These are phyloP conservation scores for Sprattus sprattus DNA, from an alignment of 2,113 vertebrate genomes.

Conservation along the genomic window DNA sequence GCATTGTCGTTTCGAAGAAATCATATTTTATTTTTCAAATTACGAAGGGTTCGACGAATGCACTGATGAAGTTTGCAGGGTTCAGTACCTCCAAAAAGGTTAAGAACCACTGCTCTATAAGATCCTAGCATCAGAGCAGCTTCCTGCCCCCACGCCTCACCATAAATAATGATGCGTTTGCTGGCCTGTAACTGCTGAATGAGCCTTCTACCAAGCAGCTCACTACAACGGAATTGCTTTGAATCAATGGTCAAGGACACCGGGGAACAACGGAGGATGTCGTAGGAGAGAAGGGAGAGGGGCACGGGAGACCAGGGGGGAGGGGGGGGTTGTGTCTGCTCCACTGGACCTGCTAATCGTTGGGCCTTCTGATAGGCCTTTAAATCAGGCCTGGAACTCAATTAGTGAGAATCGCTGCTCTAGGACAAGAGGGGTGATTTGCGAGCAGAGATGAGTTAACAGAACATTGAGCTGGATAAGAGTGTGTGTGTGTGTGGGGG, in stretches of 20 bases:
- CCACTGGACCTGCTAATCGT: neutral
- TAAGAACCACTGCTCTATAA: too few species aligned
- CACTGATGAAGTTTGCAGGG: too few species aligned
- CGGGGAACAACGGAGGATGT: neutral
- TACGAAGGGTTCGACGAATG: too few species aligned
- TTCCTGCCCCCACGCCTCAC: neutral
- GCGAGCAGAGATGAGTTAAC: constrained; percentile 15
- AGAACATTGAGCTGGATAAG: neutral
- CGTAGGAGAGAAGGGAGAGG: neutral
- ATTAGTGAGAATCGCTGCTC: constrained; percentile 50
- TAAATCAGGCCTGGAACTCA: constrained; percentile 55
- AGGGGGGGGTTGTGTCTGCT: neutral
- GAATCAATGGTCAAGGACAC: neutral
- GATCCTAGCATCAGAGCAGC: too few species aligned
- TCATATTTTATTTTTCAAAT: too few species aligned
- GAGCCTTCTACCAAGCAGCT: neutral
- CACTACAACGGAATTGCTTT: neutral
- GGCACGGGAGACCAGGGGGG: too few species aligned
- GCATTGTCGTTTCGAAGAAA: too few species aligned
- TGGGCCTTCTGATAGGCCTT: constrained; percentile 38
- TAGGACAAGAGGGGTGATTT: constrained; percentile 42
- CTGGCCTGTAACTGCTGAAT: neutral
- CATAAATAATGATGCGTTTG: neutral
- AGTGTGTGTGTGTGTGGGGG: neutral
- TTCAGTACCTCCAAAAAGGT: too few species aligned